Evolutionary conservation across 2,113 vertebrate species (phyloP).

Genomic region (Gobius niger): DNA sequence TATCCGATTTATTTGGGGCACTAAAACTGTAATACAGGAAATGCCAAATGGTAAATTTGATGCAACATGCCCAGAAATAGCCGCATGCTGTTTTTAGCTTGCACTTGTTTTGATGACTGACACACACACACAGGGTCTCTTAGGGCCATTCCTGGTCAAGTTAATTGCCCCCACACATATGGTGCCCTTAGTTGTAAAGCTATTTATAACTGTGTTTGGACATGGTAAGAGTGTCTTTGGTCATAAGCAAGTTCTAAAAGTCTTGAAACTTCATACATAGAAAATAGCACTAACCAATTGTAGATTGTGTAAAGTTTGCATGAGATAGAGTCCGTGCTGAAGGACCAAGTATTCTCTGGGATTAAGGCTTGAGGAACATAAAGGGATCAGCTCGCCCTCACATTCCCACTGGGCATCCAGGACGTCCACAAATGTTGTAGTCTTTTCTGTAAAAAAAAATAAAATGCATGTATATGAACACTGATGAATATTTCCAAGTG

Average conservation of each 20-base stretch:
- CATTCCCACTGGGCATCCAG: constrained; percentile 72
- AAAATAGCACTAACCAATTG: constrained; percentile 70
- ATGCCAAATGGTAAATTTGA: no score
- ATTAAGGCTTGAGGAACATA: constrained; percentile 73
- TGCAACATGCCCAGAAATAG: no score
- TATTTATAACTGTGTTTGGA: background rate
- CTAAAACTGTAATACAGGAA: no score
- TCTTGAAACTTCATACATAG: background rate
- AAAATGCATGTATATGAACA: background rate
- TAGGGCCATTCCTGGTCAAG: no score
- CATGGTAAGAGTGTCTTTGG: background rate
- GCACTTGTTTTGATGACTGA: no score
- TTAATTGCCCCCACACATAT: no score
- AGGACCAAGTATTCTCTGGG: constrained; percentile 82
- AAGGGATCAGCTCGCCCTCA: constrained; percentile 69
- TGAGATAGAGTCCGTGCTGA: constrained; percentile 81
- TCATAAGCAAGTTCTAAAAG: background rate
- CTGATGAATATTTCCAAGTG: no score
- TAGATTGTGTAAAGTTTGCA: constrained; percentile 73
- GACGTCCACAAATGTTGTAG: constrained; percentile 59
- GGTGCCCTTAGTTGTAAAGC: background rate
- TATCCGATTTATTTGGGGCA: no score
- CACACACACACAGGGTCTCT: no score
- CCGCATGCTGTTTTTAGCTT: no score
- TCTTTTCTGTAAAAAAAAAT: constrained; percentile 50